Evolutionary conservation across 2,113 vertebrate species (phyloP).

Genomic region (Sakesphorus luctuosus): DNA sequence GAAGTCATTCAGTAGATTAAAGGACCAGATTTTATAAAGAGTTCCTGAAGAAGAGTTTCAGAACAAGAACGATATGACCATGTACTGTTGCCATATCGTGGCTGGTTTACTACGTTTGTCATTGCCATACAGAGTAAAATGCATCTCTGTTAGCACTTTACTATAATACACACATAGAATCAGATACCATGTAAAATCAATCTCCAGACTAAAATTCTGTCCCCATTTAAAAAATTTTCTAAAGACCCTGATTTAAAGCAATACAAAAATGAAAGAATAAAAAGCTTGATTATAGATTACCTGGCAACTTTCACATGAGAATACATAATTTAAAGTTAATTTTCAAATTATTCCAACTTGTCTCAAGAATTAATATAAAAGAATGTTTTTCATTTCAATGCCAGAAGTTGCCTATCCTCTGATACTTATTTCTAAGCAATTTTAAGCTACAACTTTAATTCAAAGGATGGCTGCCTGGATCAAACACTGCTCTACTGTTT

Average conservation of each 20-base stretch:
- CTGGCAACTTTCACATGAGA: neutral
- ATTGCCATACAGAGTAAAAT: neutral
- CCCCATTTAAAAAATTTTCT: neutral
- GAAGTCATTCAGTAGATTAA: neutral
- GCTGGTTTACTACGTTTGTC: neutral
- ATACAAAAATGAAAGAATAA: neutral
- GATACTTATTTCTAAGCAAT: neutral
- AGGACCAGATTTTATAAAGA: neutral
- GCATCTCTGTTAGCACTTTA: neutral
- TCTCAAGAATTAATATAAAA: neutral
- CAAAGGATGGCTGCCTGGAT: neutral
- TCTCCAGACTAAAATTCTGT: neutral
- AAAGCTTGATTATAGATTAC: neutral
- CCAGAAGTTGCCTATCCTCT: neutral
- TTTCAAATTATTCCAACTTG: neutral
- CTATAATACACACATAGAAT: neutral
- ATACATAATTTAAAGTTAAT: neutral
- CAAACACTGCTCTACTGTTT: neutral
- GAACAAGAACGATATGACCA: neutral
- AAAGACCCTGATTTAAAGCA: neutral
- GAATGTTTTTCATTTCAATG: neutral
- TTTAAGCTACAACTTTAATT: conserved; percentile 5
- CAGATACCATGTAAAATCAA: neutral
- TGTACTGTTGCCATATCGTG: neutral
- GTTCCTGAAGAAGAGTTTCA: neutral